Conservation (phyloP, 2,888 invertebrate genomes). For the Drosophila recens region DNA sequence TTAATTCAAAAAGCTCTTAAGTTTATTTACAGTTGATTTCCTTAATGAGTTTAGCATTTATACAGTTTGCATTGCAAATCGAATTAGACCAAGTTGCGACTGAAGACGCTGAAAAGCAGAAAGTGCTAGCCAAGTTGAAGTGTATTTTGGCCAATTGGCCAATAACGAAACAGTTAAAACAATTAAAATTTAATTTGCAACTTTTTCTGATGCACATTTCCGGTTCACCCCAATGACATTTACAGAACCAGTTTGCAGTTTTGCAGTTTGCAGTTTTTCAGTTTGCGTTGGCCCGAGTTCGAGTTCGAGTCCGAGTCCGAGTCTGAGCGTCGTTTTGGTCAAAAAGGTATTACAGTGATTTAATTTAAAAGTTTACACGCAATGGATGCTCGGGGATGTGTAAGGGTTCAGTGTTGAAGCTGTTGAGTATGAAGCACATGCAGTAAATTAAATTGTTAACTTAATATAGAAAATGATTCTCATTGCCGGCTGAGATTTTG, state of each 20-base stretch:
- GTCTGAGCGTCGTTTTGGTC: constrained; percentile 21
- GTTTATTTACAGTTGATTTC: neutral
- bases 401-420: neutral
- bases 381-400: constrained; percentile 9
- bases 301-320: too few species aligned
- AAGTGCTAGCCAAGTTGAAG: constrained; percentile 12
- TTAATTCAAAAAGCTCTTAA: neutral
- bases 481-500: constrained; percentile 56
- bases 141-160: constrained; percentile 59
- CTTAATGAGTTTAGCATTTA: constrained; percentile 3
- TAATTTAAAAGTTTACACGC: constrained; percentile 68
- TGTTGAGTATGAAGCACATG: constrained; percentile 57
- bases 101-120: constrained; percentile 6
- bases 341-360: constrained; percentile 63
- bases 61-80: constrained; percentile 20
- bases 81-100: constrained; percentile 19
- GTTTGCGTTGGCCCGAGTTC: constrained; percentile 11
- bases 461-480: constrained; percentile 65
- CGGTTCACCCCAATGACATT: constrained; percentile 55
- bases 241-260: constrained; percentile 34
- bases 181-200: constrained; percentile 72
- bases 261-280: too few species aligned
- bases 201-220: constrained; percentile 59
- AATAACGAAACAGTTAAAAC: constrained; percentile 63
- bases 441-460: constrained; percentile 72